These are phyloP conservation scores for Buceros bicornis DNA, from an alignment of 2,797 vertebrate species.

Conservation along the genomic window DNA sequence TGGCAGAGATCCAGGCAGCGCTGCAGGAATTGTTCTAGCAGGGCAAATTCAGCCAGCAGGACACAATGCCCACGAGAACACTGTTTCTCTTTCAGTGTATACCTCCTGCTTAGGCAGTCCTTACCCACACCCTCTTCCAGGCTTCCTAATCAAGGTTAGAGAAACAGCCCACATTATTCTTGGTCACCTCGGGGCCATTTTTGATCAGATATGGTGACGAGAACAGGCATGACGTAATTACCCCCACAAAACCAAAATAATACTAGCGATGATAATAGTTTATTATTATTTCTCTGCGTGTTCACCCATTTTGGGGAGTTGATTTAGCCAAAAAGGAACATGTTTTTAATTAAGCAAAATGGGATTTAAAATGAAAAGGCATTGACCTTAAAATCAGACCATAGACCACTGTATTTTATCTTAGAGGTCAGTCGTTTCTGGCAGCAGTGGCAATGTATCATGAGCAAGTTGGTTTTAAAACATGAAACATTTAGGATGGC, in stretches of 20 bases:
- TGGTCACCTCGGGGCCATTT: background rate
- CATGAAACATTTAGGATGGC: background rate
- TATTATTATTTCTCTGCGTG: background rate
- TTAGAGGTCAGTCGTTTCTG: background rate
- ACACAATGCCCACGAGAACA: background rate
- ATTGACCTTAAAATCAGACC: background rate
- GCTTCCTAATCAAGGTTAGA: conserved; percentile 36
- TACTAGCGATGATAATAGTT: background rate
- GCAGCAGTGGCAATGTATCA: background rate
- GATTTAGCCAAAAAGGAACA: background rate
- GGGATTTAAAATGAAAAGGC: background rate
- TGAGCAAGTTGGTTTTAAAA: background rate
- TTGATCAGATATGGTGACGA: conserved; percentile 31
- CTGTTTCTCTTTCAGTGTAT: background rate
- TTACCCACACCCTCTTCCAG: background rate
- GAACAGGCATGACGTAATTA: conserved; percentile 10
- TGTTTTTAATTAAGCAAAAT: conserved; percentile 22
- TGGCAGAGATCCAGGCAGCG: background rate
- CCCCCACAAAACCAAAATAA: background rate
- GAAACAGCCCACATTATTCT: conserved; percentile 49
- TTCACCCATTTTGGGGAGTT: background rate
- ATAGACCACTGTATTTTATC: background rate
- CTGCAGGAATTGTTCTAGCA: background rate
- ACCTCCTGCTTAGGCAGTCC: background rate
- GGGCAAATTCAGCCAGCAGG: background rate